Percentiles rank a stretch among this genome's conserved stretches.
phyloP scores from a whole-genome alignment of 2,797 vertebrate genomes.

The Sebastes matsubarae region DNA sequence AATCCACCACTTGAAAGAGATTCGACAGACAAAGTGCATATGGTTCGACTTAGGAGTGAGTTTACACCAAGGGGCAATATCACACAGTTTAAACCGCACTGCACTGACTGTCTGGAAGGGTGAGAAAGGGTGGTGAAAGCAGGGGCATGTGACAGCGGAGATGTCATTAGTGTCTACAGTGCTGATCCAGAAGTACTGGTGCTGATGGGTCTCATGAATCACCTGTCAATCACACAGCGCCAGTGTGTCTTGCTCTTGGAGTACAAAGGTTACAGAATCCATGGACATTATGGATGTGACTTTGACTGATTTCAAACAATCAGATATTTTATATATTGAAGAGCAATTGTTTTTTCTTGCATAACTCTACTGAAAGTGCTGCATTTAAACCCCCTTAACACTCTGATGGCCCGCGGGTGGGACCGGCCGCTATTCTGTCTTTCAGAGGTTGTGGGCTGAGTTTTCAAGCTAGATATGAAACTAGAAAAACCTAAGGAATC shows the following conservation, averaged over 20 bases:
- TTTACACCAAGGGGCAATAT: neutral
- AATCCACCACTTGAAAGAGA: neutral
- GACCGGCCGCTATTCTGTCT: too few relatives aligned
- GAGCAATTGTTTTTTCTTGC: neutral
- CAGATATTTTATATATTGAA: neutral
- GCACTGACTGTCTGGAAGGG: neutral
- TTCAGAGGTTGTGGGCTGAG: too few relatives aligned
- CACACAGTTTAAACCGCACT: neutral
- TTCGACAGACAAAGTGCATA: conserved; percentile 2
- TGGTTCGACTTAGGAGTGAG: neutral
- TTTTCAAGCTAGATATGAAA: too few relatives aligned
- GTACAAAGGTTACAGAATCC: neutral
- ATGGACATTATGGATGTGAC: neutral
- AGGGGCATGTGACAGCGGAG: neutral
- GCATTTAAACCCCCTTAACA: neutral
- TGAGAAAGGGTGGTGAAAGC: conserved; percentile 8
- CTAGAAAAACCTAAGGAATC: too few relatives aligned
- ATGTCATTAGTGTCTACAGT: neutral
- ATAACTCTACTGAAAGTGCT: neutral
- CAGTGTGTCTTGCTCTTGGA: neutral
- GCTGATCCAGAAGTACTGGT: neutral
- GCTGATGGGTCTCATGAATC: neutral
- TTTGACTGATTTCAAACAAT: neutral
- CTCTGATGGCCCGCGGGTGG: too few relatives aligned
- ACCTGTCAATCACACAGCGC: neutral